Evolutionary conservation across 2,888 invertebrate species (phyloP).

Genomic region (Netelia fuscicornis): DNA sequence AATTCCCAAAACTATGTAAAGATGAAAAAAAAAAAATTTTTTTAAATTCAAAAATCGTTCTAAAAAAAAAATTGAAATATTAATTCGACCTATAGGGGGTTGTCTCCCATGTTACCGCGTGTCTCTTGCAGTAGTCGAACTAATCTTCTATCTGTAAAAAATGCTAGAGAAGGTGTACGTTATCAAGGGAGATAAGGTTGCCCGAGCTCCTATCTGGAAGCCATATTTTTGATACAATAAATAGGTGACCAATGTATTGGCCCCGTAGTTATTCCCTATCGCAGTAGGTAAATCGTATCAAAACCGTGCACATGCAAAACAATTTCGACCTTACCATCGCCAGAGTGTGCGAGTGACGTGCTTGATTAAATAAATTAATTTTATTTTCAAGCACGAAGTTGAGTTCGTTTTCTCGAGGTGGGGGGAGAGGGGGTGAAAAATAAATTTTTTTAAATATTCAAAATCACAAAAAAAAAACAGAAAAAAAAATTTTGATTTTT

Average conservation of each 20-base stretch:
- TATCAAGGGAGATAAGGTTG: slow-evolving; percentile 82
- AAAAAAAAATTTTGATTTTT: neutral
- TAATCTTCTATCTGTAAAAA: slow-evolving; percentile 79
- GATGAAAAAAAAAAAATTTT: neutral
- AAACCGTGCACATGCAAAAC: slow-evolving; percentile 64
- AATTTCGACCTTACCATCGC: neutral
- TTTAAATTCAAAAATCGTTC: neutral
- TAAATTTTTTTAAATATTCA: neutral
- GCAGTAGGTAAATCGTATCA: slow-evolving; percentile 75
- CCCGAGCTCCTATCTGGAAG: slow-evolving; percentile 83
- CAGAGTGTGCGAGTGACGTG: neutral
- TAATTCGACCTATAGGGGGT: slow-evolving; percentile 14
- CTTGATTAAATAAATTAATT: neutral
- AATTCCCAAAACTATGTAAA: neutral
- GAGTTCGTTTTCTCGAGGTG: too few relatives aligned
- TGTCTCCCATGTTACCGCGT: neutral
- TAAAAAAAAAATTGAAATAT: slow-evolving; percentile 13
- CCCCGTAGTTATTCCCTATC: slow-evolving; percentile 73
- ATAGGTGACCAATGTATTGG: slow-evolving; percentile 83
- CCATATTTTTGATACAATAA: slow-evolving; percentile 84
- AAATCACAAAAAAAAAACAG: neutral
- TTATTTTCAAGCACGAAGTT: neutral
- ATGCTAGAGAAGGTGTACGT: slow-evolving; percentile 79
- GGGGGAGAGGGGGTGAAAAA: neutral
- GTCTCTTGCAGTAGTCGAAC: slow-evolving; percentile 77